Percentiles rank a stretch among this genome's conserved stretches.
Conservation (phyloP, 2,113 vertebrate genomes). For the Solenodon paradoxus region DNA sequence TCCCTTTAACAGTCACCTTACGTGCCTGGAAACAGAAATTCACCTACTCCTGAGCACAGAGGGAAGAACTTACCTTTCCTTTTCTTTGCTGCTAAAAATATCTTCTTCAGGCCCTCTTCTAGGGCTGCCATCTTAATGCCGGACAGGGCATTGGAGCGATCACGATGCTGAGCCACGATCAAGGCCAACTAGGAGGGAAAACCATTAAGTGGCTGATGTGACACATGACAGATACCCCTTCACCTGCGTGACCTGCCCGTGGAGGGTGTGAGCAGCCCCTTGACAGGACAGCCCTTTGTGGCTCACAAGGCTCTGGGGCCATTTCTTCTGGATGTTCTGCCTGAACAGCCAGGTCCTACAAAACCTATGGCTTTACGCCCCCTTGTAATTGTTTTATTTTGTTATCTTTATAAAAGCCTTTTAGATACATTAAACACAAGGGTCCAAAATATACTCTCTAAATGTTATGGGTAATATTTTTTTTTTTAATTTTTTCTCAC, state of each 20-base stretch:
- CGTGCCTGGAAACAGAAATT: neutral
- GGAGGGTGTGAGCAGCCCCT: neutral
- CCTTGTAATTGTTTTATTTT: neutral
- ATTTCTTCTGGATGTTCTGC: neutral
- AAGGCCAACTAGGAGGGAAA: slow-evolving; percentile 87
- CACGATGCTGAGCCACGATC: slow-evolving; percentile 91
- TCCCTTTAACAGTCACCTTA: neutral
- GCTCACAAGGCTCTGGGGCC: neutral
- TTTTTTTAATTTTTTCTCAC: too few species aligned
- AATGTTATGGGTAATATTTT: too few species aligned
- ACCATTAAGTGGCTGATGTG: neutral
- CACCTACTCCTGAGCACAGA: neutral
- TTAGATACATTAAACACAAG: too few species aligned
- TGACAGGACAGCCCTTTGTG: neutral
- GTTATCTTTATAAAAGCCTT: neutral
- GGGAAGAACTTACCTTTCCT: slow-evolving; percentile 84
- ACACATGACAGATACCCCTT: neutral
- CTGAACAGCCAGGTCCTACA: neutral
- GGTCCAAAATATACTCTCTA: too few species aligned
- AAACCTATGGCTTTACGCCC: neutral
- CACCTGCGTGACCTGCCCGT: neutral
- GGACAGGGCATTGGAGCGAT: slow-evolving; percentile 88
- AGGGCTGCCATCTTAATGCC: slow-evolving; percentile 90
- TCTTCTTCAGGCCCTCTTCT: slow-evolving; percentile 92
- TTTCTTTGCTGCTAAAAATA: slow-evolving; percentile 87